Base-by-base conservation (phyloP, 2,113 vertebrate genomes). In the Scartelaos histophorus region DNA sequence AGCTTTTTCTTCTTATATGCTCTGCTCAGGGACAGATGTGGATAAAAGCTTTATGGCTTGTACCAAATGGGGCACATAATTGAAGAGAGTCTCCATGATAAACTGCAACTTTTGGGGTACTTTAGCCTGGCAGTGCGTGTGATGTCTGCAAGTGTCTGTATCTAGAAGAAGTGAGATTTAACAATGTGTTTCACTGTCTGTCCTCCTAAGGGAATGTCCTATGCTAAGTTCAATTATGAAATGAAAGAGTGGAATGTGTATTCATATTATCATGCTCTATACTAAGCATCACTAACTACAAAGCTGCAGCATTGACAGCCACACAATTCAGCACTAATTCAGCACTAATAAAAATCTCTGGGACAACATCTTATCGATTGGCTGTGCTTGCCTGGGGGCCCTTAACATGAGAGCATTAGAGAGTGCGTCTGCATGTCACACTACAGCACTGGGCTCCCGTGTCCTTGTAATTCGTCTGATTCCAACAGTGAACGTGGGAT, bases 381-480 rank as follows among this genome's bases (percentile, higher is more conserved):
- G 24, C 56, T 77, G 38, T 69, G 62, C 67, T 84, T 46, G 85
- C 85, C 84, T 35, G 74, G 71, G 85, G 81, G 64, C 57, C 74
- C 75, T 66, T 47, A 35, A 81, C 84, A 85, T 85, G 80, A 80
- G 80, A 80, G 83, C 86, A 71, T 74, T 57, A 76, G 76, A 74
- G 74, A 79, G 69, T 76, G 72, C 80, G 76, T 64, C 72, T 81
- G 75, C 65, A 80, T 78, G 78, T 82, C 81, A 83, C 70, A 87
- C 74, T 83, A 24, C 81, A 83, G 69, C 43, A 54, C 81, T 13
- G 78, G 82, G 74, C 74, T 85, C 81, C 80, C 38, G 75, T 92
- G 89, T 74, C 90, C 89, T 92, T 92, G 90, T 85, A 80, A 85
- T 90, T 85, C 75, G 82, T 76, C 83, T 82, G 73, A 71, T 85